Base-by-base conservation (phyloP, 2,888 invertebrate species). In the Cryptocheilus praepositus region DNA sequence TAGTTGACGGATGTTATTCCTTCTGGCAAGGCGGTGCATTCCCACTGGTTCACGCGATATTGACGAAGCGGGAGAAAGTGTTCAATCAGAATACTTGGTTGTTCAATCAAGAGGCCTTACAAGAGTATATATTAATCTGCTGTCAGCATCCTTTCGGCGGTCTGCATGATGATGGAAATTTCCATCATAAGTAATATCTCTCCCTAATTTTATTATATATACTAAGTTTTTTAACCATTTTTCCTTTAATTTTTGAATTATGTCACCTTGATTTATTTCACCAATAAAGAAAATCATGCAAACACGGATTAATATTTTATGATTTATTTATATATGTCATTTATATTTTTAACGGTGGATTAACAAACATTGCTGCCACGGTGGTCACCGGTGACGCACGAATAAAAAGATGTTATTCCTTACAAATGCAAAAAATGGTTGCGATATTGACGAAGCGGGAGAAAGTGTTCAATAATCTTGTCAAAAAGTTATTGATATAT, bases 371-470 rank as follows among this genome's bases (percentile, higher is more conserved):
- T 98, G 97, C 90, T 92, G 70, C 92, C 94, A 99, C 89, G 99
- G 99, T 36, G 99, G 99, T 7, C 99, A 99, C 87, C 95, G 97
- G 91, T 99, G 99, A 0, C 92, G 99, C 83, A 98, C 99, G 1
- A 99, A 99, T 89, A 99, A 99, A 99, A 91, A 96, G 96, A 2
- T 99, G 99, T 89, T 99, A 99, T 88, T 98, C 98, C 0, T 99
- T 98, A 90, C 99, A 99, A n/a, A n/a, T n/a, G 99, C 98, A 98
- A 90, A 98, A 98, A 19, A 92, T 98, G 53, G 91, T 98, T 52
- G 93, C 93, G 67, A 91, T 95, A 73, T 89, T 96, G 60, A 87
- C 89, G 16, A 89, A 92, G 87, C 91, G 89, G 75, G 89, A 89
- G 85, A 81, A 81, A 73, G 55, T 66, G 51, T 79, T 71, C 7